Evolutionary conservation across 2,888 invertebrate species (phyloP).

Genomic region (Microchrysa polita): DNA sequence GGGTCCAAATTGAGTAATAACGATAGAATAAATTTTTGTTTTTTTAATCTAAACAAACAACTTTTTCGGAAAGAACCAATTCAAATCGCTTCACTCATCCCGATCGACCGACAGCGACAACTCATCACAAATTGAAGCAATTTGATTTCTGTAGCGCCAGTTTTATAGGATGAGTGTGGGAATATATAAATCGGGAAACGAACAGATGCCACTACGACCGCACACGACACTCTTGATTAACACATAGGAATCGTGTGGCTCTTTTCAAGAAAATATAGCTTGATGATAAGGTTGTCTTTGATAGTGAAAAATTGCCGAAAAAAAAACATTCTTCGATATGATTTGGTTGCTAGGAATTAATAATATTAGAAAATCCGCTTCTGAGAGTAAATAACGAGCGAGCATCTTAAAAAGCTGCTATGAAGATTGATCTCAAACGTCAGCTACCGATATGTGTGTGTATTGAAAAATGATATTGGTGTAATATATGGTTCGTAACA

Average conservation of each 20-base stretch:
- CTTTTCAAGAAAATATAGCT: background rate
- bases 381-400: no score
- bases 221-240: no score
- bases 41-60: no score
- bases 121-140: slow-evolving; percentile 21
- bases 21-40: no score
- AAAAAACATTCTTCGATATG: no score
- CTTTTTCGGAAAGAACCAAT: background rate
- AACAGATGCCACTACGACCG: background rate
- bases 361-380: no score
- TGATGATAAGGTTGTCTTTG: slow-evolving; percentile 3
- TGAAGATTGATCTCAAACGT: no score
- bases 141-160: slow-evolving; percentile 16
- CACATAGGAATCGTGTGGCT: no score
- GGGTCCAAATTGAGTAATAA: no score
- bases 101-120: slow-evolving; percentile 20
- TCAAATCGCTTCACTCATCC: slow-evolving; percentile 13
- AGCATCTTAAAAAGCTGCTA: no score
- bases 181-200: background rate
- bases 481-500: background rate
- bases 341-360: no score
- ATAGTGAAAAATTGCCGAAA: slow-evolving; percentile 14
- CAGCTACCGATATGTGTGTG: no score
- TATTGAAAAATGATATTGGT: background rate
- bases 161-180: slow-evolving; percentile 15